These are phyloP conservation scores for Malurus elegans DNA, from an alignment of 2,113 vertebrate genomes.

Conservation along the genomic window DNA sequence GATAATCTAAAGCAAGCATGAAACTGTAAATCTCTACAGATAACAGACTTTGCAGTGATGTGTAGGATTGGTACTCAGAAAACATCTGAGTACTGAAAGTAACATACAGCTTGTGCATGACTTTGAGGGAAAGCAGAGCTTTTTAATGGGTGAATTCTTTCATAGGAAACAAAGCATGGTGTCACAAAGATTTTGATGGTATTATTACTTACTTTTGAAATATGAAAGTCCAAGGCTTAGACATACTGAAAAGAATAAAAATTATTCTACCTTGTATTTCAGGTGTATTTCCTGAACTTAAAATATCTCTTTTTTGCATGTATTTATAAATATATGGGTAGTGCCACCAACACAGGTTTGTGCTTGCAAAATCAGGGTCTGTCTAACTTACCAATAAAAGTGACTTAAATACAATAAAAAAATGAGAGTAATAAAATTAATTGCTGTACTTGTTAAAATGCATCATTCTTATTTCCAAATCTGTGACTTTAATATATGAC, in stretches of 20 bases:
- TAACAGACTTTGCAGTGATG: not conserved
- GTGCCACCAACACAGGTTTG: not conserved
- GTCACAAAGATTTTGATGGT: not conserved
- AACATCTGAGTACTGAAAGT: not conserved
- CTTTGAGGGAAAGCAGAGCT: not conserved
- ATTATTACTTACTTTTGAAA: not conserved
- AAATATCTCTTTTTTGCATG: not conserved
- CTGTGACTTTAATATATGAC: not conserved
- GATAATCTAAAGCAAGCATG: not conserved
- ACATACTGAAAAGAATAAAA: not conserved
- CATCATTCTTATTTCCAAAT: not conserved
- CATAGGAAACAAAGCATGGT: not conserved
- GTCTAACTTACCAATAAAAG: not conserved
- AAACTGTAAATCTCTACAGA: not conserved
- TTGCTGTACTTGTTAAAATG: not conserved
- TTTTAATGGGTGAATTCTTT: not conserved
- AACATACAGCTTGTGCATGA: not conserved
- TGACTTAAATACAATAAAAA: not conserved
- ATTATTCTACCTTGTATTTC: not conserved
- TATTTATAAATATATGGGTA: not conserved
- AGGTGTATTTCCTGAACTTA: not conserved
- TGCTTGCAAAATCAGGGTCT: not conserved
- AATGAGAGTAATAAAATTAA: not conserved
- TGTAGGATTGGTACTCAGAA: not conserved
- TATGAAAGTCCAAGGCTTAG: not conserved